These are phyloP conservation scores for Apamea anceps DNA, from an alignment of 2,888 invertebrate species.

Conservation along the genomic window DNA sequence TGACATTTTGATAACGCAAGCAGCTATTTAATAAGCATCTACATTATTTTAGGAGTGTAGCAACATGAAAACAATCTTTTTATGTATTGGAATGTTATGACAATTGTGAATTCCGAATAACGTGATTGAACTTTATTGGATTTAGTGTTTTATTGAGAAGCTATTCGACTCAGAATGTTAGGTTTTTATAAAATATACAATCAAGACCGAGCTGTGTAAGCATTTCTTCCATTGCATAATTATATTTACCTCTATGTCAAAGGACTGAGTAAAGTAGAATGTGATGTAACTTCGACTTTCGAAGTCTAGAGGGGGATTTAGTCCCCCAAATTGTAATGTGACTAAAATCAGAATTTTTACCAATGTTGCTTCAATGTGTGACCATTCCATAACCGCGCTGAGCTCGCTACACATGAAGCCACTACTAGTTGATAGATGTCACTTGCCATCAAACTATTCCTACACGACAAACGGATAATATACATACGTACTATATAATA, in stretches of 20 bases:
- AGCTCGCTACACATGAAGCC: constrained; percentile 46
- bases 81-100: constrained; percentile 54
- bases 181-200: constrained; percentile 58
- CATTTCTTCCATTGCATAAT: constrained; percentile 62
- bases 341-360: constrained; percentile 51
- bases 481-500: constrained; percentile 64
- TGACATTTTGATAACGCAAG: constrained; percentile 59
- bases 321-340: constrained; percentile 39
- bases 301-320: constrained; percentile 29
- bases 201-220: constrained; percentile 45
- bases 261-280: constrained; percentile 59
- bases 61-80: constrained; percentile 61
- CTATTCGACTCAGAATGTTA: constrained; percentile 20
- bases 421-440: constrained; percentile 32
- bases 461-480: constrained; percentile 65
- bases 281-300: constrained; percentile 48
- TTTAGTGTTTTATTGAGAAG: constrained; percentile 41
- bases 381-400: constrained; percentile 54
- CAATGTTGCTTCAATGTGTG: constrained; percentile 42
- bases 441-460: constrained; percentile 70
- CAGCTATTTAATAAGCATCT: constrained; percentile 56
- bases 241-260: constrained; percentile 60
- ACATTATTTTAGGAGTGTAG: constrained; percentile 55
- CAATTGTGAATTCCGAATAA: constrained; percentile 31
- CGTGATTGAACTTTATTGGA: constrained; percentile 26